Evolutionary conservation across 2,888 invertebrate genomes (phyloP).

Genomic region (Pristionchus japonicus): DNA sequence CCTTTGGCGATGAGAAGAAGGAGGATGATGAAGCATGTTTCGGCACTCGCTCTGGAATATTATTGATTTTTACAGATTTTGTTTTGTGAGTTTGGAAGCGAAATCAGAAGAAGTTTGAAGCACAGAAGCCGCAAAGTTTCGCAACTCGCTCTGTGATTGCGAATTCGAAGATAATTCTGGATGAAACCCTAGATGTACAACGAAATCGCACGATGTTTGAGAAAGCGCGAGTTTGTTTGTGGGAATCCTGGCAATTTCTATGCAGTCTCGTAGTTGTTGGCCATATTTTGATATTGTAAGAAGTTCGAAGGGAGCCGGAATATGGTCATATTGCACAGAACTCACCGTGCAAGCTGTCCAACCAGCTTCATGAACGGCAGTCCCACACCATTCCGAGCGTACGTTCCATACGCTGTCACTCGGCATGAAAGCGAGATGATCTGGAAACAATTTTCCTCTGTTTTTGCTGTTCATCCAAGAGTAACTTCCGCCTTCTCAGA

Average conservation of each 20-base stretch:
- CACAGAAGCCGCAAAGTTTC: background rate
- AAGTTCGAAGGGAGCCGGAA: no score
- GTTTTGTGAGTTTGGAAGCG: background rate
- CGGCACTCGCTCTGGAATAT: slow-evolving; percentile 82
- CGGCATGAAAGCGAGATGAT: slow-evolving; percentile 26
- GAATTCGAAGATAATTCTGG: background rate
- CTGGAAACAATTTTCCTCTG: slow-evolving; percentile 6
- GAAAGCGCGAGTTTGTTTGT: no score
- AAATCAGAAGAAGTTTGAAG: background rate
- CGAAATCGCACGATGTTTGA: background rate
- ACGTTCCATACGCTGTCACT: slow-evolving; percentile 76
- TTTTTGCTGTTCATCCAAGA: background rate
- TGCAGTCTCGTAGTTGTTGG: background rate
- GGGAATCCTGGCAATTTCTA: background rate
- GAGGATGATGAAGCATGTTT: slow-evolving; percentile 85
- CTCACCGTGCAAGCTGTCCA: slow-evolving; percentile 75
- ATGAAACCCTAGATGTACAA: background rate
- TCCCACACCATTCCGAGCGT: slow-evolving; percentile 84
- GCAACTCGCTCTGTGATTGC: background rate
- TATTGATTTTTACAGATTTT: background rate
- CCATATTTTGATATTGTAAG: no score
- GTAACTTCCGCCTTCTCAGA: background rate
- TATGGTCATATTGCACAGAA: no score
- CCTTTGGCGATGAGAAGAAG: slow-evolving; percentile 89
- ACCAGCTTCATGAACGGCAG: slow-evolving; percentile 77